Evolutionary conservation across 92 coral and sea anemone genomes (phyloP), one percentile per base, ranked within the genome.

Genomic region (Porites lobata): DNA sequence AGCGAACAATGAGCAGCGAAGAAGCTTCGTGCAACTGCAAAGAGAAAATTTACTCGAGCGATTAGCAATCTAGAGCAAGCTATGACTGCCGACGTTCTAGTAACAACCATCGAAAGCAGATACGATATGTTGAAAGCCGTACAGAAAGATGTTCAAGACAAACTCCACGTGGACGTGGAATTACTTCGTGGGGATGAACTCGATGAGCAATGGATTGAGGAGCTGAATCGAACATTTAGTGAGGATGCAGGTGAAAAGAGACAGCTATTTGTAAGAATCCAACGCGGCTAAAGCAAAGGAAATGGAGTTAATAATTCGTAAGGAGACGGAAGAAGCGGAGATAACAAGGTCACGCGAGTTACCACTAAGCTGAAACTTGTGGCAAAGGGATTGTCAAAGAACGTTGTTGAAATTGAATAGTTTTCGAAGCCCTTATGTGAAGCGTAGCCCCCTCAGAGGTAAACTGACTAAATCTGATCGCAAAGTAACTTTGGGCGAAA

Each of bases 101-200:
- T n/a, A 8, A 72, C 17, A 72, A 72, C 76, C 76, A 47, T 72
- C 76, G 21, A 72, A n/a, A 50, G 18, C 76, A 72, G 76, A 43
- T 72, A 72, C 57, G 76, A 51, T 51, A 13, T 15, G 38, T n/a
- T 72, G 18, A 43, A 12, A 72, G 76, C 76, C 8, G 57, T 51
- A 15, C 50, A 58, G 76, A 72, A 72, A 13, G 76, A 72, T 14
- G 18, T n/a, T 13, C 76, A 72, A 72, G 76, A 72, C 24, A 72
- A 72, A 72, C 76, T 43, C 18, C 57, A 72, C 18, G 76, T 26
- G 22, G n/a, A 15, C 21, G 69, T 65, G 26, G 21, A 65, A 26
- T 26, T 65, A 20, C 76, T 72, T 72, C 76, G 57, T 10, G 18
- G 76, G 17, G 75, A 70, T 17, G 75, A 29, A 70, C 75, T 70